Evolutionary conservation across 2,888 invertebrate genomes (phyloP), one percentile per base, ranked within the genome.

Genomic region (Zygogramma bicolorata): DNA sequence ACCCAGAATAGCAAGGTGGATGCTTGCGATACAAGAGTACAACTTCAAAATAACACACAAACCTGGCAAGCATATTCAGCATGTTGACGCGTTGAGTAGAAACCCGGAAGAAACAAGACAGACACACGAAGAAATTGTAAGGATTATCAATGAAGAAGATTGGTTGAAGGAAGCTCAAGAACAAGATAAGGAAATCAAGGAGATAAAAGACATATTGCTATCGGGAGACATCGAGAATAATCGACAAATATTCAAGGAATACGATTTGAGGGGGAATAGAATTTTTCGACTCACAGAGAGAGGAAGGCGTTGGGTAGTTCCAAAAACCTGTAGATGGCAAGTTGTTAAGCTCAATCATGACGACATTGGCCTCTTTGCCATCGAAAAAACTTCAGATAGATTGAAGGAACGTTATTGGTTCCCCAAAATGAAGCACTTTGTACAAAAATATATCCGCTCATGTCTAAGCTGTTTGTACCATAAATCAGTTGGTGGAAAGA

Each of bases 351-450:
- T 77, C 15, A 74, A 81, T 66, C 83, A 83, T 68, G 83, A 85
- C 61, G 81, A 81, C 27, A 31, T 80, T 0, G 84, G 84, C 0
- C 84, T 85, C 75, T 75, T 81, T 25, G 72, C 68, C 6, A 63
- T 76, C 0, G 79, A 81, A 27, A 79, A 81, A 60, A 81, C 80
- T 1, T 7, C 77, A 10, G 75, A 76, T 40, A 31, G 61, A 79
- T 6, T 84, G 77, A 67, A 78, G 75, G 0, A 81, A 81, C 59
- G 81, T 76, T 10, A 78, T 70, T 82, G 81, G 80, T 83, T 83
- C 75, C 69, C 77, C 6, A 27, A 57, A 13, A 81, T 81, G 79
- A 58, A 75, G 46, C 66, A 68, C 22, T 81, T 77, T 74, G 71
- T 73, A 4, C 77, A 18, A 59, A 83, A 82, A 57, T 83, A 84